Percentiles rank a stretch among this genome's conserved stretches.
These are phyloP conservation scores for Addax nasomaculatus DNA, from an alignment of 2,113 vertebrate genomes.

Conservation along the genomic window DNA sequence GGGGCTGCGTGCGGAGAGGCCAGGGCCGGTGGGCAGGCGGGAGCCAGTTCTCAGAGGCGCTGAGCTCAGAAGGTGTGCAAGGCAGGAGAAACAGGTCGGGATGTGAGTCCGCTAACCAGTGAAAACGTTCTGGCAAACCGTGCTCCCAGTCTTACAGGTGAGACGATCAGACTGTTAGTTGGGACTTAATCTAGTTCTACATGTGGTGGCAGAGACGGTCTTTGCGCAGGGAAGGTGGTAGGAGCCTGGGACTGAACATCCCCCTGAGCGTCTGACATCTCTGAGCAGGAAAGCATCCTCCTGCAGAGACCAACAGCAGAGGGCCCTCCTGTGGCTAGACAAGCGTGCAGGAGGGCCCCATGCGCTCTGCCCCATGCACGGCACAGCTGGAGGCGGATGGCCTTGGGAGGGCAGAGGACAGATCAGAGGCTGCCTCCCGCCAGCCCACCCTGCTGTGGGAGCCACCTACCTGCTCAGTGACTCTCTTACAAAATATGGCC, in stretches of 20 bases:
- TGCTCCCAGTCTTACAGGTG: background rate
- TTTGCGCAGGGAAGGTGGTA: background rate
- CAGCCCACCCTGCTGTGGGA: fast-evolving
- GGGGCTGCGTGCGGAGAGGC: background rate
- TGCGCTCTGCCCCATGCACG: too few species aligned
- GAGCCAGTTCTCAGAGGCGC: background rate
- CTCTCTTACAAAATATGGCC: slow-evolving; percentile 90
- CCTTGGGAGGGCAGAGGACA: background rate
- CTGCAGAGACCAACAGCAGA: background rate
- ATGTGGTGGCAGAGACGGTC: background rate
- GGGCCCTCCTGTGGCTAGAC: background rate
- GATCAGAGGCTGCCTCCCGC: background rate
- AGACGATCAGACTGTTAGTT: background rate
- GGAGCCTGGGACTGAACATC: background rate
- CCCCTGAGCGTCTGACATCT: background rate
- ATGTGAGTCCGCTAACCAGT: background rate
- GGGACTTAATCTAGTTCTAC: background rate
- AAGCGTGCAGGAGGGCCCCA: background rate
- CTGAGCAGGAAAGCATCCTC: background rate
- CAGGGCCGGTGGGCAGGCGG: background rate
- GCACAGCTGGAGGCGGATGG: background rate
- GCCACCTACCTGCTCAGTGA: slow-evolving; percentile 86
- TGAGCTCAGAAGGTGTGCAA: background rate
- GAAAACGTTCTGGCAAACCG: background rate
- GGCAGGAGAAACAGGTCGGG: background rate